Conservation (phyloP, 1,140 invertebrate species). For the Drosophila saltans region DNA sequence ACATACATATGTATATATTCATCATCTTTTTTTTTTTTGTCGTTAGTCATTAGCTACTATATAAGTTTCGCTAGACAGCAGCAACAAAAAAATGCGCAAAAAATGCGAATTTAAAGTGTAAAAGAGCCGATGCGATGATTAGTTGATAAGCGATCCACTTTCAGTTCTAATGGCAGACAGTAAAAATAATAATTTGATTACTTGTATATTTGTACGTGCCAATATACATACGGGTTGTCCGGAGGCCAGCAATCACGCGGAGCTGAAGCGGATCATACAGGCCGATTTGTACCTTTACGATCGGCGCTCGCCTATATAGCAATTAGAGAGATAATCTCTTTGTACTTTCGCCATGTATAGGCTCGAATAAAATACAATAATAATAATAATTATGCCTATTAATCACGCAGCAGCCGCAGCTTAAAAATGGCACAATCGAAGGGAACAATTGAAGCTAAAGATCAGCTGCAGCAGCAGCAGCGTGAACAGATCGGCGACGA, state of each 20-base stretch:
- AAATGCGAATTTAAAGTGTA: conserved; percentile 20
- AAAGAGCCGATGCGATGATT: conserved; percentile 43
- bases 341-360: conserved; percentile 3
- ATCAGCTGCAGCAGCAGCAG: conserved; percentile 48
- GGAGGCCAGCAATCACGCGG: conserved; percentile 55
- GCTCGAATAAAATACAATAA: not conserved
- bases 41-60: conserved; percentile 65
- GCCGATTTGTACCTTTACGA: conserved; percentile 46
- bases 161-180: conserved; percentile 46
- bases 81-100: conserved; percentile 24
- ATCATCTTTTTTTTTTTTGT: conserved; percentile 30
- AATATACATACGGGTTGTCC: conserved; percentile 32
- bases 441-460: conserved; percentile 43
- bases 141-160: conserved; percentile 52
- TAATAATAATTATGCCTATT: conserved; percentile 8
- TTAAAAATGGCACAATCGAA: conserved; percentile 50
- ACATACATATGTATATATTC: not conserved
- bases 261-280: conserved; percentile 25
- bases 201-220: not conserved
- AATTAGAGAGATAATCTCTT: conserved; percentile 30
- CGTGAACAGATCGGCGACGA: conserved; percentile 68
- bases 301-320: conserved; percentile 6
- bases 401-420: conserved; percentile 37
- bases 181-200: conserved; percentile 22
- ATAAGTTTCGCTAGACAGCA: conserved; percentile 70